These are phyloP conservation scores for Oreochromis grahami DNA, from an alignment of 2,797 vertebrate species.

Conservation along the genomic window DNA sequence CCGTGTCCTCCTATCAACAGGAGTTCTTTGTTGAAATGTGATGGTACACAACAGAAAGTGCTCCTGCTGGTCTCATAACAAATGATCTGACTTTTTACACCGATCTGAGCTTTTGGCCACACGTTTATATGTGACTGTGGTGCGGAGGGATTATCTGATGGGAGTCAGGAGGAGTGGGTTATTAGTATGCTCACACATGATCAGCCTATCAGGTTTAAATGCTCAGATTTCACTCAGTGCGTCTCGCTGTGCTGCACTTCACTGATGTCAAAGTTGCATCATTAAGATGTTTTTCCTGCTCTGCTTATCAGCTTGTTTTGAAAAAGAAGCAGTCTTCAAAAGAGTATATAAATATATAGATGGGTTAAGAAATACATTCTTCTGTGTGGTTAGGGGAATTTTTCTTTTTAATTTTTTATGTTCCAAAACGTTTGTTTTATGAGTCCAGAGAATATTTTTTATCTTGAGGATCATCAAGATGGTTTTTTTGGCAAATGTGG, in stretches of 20 bases:
- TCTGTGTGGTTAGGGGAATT: not conserved
- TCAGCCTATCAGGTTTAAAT: constrained; percentile 22
- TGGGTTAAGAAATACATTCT: not conserved
- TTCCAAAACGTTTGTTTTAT: not conserved
- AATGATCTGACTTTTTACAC: not conserved
- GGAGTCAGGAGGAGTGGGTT: not conserved
- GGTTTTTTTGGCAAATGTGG: not conserved
- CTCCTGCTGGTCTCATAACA: not conserved
- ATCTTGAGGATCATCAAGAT: not conserved
- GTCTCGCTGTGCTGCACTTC: not conserved
- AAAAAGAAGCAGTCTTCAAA: not conserved
- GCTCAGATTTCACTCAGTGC: not conserved
- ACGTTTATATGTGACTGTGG: not conserved
- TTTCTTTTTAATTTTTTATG: not conserved
- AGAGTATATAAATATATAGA: not conserved
- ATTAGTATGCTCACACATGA: constrained; percentile 23
- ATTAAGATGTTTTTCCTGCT: constrained; percentile 3
- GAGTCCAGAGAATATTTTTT: not conserved
- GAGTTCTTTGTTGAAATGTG: not conserved
- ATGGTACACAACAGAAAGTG: not conserved
- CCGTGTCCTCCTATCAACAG: not conserved
- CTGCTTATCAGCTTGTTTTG: not conserved
- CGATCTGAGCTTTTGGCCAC: not conserved
- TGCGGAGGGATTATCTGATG: not conserved
- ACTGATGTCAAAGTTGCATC: constrained; percentile 30